phyloP scores from a whole-genome alignment of 2,113 vertebrate genomes.

The Antennarius striatus region DNA sequence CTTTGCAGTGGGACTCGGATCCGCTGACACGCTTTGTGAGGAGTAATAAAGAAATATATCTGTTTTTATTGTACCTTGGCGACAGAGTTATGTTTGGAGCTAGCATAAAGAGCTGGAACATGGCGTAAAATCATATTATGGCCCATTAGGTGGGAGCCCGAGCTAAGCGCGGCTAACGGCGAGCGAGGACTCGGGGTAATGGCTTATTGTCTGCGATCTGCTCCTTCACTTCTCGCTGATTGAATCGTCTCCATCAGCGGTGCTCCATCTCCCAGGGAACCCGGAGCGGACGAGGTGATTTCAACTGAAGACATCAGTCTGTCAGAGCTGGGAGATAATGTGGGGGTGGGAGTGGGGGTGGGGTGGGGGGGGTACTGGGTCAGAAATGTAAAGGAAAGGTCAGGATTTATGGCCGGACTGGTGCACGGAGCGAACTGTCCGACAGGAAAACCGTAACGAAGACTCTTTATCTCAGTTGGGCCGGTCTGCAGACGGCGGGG shows the following conservation, averaged over 20 bases:
- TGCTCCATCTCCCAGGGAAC: slow-evolving; percentile 73
- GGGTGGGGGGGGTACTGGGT: slow-evolving; percentile 19
- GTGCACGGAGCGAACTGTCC: slow-evolving; percentile 8
- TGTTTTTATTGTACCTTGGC: slow-evolving; percentile 78
- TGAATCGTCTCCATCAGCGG: slow-evolving; percentile 74
- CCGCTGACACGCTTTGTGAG: slow-evolving; percentile 67
- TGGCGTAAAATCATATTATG: slow-evolving; percentile 80
- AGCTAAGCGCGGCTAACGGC: slow-evolving; percentile 69
- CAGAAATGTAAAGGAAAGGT: slow-evolving; percentile 43
- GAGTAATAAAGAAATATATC: slow-evolving; percentile 81
- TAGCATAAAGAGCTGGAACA: slow-evolving; percentile 76
- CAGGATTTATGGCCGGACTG: slow-evolving; percentile 36
- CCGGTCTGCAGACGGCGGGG: no score
- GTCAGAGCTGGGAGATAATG: slow-evolving; percentile 66
- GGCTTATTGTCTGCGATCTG: slow-evolving; percentile 77
- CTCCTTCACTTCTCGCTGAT: slow-evolving; percentile 74
- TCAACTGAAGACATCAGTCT: slow-evolving; percentile 74
- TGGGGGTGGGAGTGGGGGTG: slow-evolving; percentile 8
- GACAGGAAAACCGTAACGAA: no score
- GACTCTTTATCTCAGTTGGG: no score
- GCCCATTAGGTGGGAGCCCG: slow-evolving; percentile 77
- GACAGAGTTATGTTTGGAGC: slow-evolving; percentile 78
- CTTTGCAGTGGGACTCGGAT: slow-evolving; percentile 67
- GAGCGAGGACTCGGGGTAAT: slow-evolving; percentile 74
- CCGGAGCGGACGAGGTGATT: slow-evolving; percentile 67